A percentile compares a stretch with the other conserved stretches of the same genome.
phyloP scores from a whole-genome alignment of 2,113 vertebrate genomes.

The Aspiorhynchus laticeps region DNA sequence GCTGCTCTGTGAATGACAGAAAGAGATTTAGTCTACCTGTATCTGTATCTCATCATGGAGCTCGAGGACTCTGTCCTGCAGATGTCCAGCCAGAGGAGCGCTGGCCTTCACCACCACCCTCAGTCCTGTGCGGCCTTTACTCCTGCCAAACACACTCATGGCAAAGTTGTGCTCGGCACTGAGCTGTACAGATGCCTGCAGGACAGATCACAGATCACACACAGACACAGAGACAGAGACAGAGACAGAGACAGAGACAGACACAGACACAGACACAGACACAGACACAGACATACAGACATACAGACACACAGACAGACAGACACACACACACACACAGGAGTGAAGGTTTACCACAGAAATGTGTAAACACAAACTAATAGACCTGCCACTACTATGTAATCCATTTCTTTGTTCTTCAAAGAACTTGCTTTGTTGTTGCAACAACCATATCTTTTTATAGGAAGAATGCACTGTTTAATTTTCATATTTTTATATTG shows the following conservation, averaged over 20 bases:
- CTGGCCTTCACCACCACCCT: slow-evolving; percentile 82
- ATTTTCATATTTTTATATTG: neutral
- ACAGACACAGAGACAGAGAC: too few relatives aligned
- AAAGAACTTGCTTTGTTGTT: neutral
- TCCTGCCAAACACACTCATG: slow-evolving; percentile 84
- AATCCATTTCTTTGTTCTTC: neutral
- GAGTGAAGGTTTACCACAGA: neutral
- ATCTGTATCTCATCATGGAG: slow-evolving; percentile 92
- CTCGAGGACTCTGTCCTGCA: slow-evolving; percentile 76
- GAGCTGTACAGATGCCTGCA: slow-evolving; percentile 84
- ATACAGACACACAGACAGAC: too few relatives aligned
- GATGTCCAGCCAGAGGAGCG: slow-evolving; percentile 79
- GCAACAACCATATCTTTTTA: neutral
- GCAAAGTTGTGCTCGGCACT: slow-evolving; percentile 86
- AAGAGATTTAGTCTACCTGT: slow-evolving; percentile 75
- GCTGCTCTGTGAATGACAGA: neutral
- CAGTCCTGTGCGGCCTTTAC: slow-evolving; percentile 86
- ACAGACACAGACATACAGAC: too few relatives aligned
- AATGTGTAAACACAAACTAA: neutral
- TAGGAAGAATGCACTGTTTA: too few relatives aligned
- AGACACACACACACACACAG: too few relatives aligned
- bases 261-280: too few relatives aligned
- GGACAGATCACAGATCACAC: slow-evolving; percentile 36
- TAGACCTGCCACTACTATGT: neutral
- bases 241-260: too few relatives aligned